Conservation (phyloP, 1,140 invertebrate species). For the Drosophila santomea region DNA sequence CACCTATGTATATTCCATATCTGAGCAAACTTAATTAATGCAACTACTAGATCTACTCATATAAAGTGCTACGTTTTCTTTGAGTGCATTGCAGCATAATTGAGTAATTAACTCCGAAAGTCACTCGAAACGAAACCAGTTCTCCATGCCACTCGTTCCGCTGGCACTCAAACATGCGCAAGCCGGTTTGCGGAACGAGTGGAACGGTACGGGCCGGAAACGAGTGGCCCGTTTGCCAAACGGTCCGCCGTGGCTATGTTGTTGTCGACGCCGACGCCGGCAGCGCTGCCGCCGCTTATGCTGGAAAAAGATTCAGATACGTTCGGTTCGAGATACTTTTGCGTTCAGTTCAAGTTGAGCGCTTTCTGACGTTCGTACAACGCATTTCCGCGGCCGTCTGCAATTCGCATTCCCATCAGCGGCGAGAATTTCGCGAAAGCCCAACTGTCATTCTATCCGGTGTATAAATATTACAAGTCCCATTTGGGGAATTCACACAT, state of each 20-base stretch:
- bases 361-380: slow-evolving; percentile 75
- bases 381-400: slow-evolving; percentile 57
- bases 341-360: slow-evolving; percentile 68
- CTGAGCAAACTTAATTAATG: not conserved
- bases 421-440: slow-evolving; percentile 31
- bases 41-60: not conserved
- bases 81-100: slow-evolving; percentile 58
- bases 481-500: not conserved
- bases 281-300: slow-evolving; percentile 46
- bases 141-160: slow-evolving; percentile 40
- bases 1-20: not conserved
- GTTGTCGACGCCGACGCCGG: slow-evolving; percentile 22
- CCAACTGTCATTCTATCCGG: slow-evolving; percentile 5
- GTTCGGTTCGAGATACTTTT: slow-evolving; percentile 62
- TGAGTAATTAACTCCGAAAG: slow-evolving; percentile 72
- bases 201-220: slow-evolving; percentile 17
- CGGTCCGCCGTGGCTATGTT: slow-evolving; percentile 5
- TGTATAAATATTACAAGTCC: slow-evolving; percentile 1
- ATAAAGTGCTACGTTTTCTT: not conserved
- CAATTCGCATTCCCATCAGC: slow-evolving; percentile 29
- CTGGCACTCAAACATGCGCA: slow-evolving; percentile 22
- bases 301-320: slow-evolving; percentile 54
- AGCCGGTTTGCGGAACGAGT: slow-evolving; percentile 60
- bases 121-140: slow-evolving; percentile 71
- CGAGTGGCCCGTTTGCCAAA: slow-evolving; percentile 7